A percentile compares a stretch with the other conserved stretches of the same genome.
These are phyloP conservation scores for Stercorarius parasiticus DNA, from an alignment of 2,113 vertebrate species.

Conservation along the genomic window DNA sequence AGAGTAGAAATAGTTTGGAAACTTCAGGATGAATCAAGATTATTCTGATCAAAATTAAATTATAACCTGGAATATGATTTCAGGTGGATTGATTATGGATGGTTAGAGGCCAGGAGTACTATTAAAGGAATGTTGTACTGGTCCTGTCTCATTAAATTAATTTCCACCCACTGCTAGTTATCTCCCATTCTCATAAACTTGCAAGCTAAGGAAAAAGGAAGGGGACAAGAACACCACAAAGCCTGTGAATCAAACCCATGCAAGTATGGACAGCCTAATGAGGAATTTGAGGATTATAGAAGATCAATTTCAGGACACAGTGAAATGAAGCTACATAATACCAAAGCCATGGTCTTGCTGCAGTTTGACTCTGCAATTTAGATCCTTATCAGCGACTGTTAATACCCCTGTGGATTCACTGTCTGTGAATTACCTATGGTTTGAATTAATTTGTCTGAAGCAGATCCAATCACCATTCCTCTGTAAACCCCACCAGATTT, in stretches of 20 bases:
- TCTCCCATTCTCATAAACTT: not conserved
- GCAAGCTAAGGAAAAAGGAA: conserved; percentile 10
- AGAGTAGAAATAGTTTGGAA: not conserved
- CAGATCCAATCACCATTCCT: not conserved
- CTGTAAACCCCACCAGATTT: conserved; percentile 24
- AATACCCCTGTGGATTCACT: conserved; percentile 36
- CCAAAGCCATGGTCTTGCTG: not conserved
- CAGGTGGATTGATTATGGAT: not conserved
- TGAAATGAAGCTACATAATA: not conserved
- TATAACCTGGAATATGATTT: not conserved
- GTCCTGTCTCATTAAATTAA: not conserved
- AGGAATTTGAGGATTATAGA: conserved; percentile 50
- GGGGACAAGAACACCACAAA: not conserved
- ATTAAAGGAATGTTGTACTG: not conserved
- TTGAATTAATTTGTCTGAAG: conserved; percentile 56
- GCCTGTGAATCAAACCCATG: not conserved
- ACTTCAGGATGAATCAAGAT: not conserved
- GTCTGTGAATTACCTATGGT: conserved; percentile 31
- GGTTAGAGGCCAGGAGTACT: not conserved
- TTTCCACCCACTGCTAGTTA: not conserved
- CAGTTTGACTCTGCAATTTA: not conserved
- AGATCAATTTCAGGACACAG: conserved; percentile 31
- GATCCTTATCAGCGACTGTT: conserved; percentile 20
- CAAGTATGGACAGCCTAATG: not conserved
- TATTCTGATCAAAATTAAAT: not conserved